Percentiles rank a stretch among this genome's conserved stretches.
Evolutionary conservation across 1,140 invertebrate genomes (phyloP).

Genomic region (Drosophila neocordata): DNA sequence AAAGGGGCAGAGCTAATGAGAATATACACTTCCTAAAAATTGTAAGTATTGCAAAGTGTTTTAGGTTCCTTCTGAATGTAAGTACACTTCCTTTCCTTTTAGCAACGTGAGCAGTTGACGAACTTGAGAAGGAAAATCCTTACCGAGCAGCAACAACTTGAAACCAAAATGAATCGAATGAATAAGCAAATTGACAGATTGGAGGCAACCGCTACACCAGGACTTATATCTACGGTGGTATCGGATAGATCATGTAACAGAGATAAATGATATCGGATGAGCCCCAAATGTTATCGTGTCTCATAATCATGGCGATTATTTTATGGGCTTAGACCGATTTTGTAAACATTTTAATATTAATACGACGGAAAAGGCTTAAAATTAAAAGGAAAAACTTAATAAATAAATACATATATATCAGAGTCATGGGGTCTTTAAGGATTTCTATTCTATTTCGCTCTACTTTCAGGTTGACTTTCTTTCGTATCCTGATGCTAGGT

Average conservation of each 20-base stretch:
- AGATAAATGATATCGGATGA: not conserved
- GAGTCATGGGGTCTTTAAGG: no score
- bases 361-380: not conserved
- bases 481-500: no score
- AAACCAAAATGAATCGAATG: slow-evolving; percentile 28
- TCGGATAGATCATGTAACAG: not conserved
- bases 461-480: no score
- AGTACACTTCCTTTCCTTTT: not conserved
- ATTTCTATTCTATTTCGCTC: no score
- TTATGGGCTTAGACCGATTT: not conserved
- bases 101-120: slow-evolving; percentile 63
- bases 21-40: slow-evolving; percentile 56
- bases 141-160: slow-evolving; percentile 32
- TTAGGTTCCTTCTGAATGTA: no score
- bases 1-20: slow-evolving; percentile 20
- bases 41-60: slow-evolving; percentile 23
- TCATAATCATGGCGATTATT: not conserved
- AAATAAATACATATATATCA: no score
- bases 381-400: not conserved
- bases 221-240: not conserved
- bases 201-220: not conserved
- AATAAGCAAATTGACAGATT: slow-evolving; percentile 45
- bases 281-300: not conserved
- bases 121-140: slow-evolving; percentile 47
- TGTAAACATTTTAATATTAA: not conserved